A percentile compares a stretch with the other conserved stretches of the same genome.
phyloP scores from a whole-genome alignment of 2,888 invertebrate genomes.

The Lathronympha strigana region DNA sequence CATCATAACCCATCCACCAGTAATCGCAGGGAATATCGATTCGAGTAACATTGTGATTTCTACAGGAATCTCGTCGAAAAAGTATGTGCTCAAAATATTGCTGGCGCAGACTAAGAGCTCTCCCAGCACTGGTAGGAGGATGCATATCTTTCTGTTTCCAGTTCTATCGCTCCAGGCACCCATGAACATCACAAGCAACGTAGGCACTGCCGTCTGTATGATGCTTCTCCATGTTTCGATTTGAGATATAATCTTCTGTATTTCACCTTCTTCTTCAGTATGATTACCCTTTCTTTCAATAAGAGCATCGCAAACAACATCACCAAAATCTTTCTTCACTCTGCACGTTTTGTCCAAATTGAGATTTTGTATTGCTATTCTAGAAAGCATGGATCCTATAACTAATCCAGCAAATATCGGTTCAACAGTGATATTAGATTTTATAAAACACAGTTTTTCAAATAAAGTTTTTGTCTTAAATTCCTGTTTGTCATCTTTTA shows the following conservation, averaged over 20 bases:
- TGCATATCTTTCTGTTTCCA: constrained; percentile 83
- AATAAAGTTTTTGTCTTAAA: constrained; percentile 72
- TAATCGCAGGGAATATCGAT: constrained; percentile 79
- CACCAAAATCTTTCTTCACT: constrained; percentile 63
- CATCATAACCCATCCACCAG: constrained; percentile 83
- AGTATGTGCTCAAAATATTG: constrained; percentile 80
- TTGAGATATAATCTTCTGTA: constrained; percentile 81
- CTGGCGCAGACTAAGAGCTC: constrained; percentile 77
- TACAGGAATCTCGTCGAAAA: constrained; percentile 79
- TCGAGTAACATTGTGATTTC: constrained; percentile 82
- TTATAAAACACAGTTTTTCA: constrained; percentile 73
- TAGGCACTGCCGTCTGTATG: constrained; percentile 83
- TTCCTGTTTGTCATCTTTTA: constrained; percentile 54
- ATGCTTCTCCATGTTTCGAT: constrained; percentile 84
- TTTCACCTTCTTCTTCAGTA: constrained; percentile 84
- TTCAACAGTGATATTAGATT: constrained; percentile 86
- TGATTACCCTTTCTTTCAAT: constrained; percentile 77
- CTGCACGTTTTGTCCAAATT: constrained; percentile 76
- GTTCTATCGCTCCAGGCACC: constrained; percentile 86
- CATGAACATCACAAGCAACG: constrained; percentile 81
- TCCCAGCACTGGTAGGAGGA: constrained; percentile 81
- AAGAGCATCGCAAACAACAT: constrained; percentile 68
- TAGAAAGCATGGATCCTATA: constrained; percentile 86
- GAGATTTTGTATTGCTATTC: constrained; percentile 85
- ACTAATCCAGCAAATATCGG: constrained; percentile 89